phyloP scores from a whole-genome alignment of 2,888 invertebrate genomes.

The Pristionchus maxplancki region DNA sequence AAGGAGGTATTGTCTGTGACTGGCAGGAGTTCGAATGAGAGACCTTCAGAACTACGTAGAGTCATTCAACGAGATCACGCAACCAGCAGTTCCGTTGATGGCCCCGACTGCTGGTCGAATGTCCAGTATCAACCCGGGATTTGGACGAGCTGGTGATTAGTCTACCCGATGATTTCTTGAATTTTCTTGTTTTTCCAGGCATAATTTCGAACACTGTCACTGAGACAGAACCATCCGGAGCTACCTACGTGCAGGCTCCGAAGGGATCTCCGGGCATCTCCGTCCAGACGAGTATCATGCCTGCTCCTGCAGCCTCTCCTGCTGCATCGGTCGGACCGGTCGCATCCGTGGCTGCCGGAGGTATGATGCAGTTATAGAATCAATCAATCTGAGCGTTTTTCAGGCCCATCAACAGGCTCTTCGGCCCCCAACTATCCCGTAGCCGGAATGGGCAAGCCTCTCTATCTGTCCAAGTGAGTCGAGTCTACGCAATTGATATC shows the following conservation, averaged over 20 bases:
- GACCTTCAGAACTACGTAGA: background rate
- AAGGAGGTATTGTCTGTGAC: background rate
- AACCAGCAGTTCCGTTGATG: background rate
- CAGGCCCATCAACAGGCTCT: background rate
- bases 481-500: too few relatives aligned
- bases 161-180: too few relatives aligned
- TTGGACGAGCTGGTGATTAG: slow-evolving; percentile 4
- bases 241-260: background rate
- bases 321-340: background rate
- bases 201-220: background rate
- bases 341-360: background rate
- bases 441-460: slow-evolving; percentile 5
- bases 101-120: background rate
- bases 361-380: background rate
- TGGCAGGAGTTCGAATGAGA: background rate
- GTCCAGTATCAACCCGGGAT: background rate
- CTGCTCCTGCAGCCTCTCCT: background rate
- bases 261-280: background rate
- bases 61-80: background rate
- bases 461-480: slow-evolving; percentile 31
- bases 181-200: background rate
- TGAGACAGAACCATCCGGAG: background rate
- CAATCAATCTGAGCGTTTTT: background rate
- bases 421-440: background rate
- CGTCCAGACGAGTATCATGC: background rate